Conservation (phyloP, 2,888 invertebrate genomes). For the Ditula angustiorana region DNA sequence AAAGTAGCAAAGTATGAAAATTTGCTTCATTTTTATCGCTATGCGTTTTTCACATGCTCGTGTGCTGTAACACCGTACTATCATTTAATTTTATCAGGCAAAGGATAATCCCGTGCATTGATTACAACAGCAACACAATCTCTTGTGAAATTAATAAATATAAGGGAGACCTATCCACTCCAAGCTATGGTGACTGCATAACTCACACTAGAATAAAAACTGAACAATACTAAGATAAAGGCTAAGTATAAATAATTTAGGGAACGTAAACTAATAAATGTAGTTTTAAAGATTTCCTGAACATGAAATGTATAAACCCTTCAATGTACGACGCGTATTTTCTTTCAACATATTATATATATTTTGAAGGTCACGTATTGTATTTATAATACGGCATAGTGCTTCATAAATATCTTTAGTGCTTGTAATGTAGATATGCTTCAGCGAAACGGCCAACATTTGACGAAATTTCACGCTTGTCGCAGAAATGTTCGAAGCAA, state of each 20-base stretch:
- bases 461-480: neutral
- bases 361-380: no score
- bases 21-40: no score
- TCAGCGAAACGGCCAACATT: conserved; percentile 8
- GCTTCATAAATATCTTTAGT: no score
- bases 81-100: neutral
- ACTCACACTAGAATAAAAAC: neutral
- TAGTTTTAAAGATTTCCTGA: no score
- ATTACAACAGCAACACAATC: neutral
- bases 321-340: no score
- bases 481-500: conserved; percentile 17
- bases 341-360: no score
- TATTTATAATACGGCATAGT: neutral
- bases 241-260: no score
- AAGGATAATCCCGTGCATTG: neutral
- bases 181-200: neutral
- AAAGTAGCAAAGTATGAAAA: no score
- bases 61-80: neutral
- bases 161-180: neutral
- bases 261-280: no score
- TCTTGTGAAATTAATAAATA: neutral
- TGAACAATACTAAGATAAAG: neutral
- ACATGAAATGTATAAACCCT: no score
- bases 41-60: no score
- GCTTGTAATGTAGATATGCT: conserved; percentile 5